Percentiles rank a stretch among this genome's conserved stretches.
phyloP scores from a whole-genome alignment of 2,113 vertebrate genomes.

The Pollachius pollachius region DNA sequence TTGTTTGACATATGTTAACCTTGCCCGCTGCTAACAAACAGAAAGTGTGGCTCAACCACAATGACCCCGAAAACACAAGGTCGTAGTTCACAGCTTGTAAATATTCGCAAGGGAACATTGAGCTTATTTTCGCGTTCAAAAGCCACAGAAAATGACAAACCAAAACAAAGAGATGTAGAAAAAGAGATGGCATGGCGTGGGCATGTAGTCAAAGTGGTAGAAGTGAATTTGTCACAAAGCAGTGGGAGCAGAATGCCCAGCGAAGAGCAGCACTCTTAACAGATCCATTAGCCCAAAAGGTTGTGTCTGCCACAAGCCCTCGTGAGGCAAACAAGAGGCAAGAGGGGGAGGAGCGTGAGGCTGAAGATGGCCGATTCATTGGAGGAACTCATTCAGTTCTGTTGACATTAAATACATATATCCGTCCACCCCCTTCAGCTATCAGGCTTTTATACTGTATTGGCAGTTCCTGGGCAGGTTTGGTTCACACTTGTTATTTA shows the following conservation, averaged over 20 bases:
- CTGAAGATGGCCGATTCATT: too few relatives aligned
- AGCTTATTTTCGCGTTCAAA: background rate
- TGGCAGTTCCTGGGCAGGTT: too few relatives aligned
- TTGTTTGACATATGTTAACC: background rate
- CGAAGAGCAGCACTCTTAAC: too few relatives aligned
- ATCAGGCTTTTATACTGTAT: constrained; percentile 25
- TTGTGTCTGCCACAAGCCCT: background rate
- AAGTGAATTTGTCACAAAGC: too few relatives aligned
- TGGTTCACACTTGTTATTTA: too few relatives aligned
- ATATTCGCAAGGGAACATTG: background rate
- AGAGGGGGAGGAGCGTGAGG: too few relatives aligned
- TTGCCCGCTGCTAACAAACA: background rate
- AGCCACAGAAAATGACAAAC: background rate
- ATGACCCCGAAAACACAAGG: background rate
- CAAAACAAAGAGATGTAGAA: background rate
- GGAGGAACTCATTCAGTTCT: constrained; percentile 67
- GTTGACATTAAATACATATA: constrained; percentile 68
- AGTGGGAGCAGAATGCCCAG: too few relatives aligned
- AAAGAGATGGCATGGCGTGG: background rate
- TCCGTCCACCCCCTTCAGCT: constrained; percentile 23
- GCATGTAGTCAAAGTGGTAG: too few relatives aligned
- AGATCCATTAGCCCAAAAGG: background rate
- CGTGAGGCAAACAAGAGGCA: background rate
- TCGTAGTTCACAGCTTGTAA: background rate
- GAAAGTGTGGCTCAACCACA: background rate